A percentile compares a stretch with the other conserved stretches of the same genome.
phyloP scores from a whole-genome alignment of 2,113 vertebrate species.

The Rhinopomastus cyanomelas region DNA sequence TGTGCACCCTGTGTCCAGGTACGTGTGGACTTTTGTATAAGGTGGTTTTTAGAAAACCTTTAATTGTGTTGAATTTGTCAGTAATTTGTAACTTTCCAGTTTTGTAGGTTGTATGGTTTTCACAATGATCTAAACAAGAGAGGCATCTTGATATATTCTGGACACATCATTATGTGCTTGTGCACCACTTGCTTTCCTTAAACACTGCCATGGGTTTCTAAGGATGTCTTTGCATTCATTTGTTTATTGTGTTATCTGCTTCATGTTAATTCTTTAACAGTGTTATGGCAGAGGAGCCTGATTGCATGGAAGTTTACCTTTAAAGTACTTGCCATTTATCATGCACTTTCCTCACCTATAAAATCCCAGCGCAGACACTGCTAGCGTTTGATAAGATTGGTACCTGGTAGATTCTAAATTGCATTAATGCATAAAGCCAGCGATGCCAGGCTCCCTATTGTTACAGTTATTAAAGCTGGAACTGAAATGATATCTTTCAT shows the following conservation, averaged over 20 bases:
- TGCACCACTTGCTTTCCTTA: background rate
- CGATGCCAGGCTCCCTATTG: conserved; percentile 74
- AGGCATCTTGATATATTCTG: background rate
- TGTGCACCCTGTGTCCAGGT: accelerated
- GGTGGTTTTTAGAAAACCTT: background rate
- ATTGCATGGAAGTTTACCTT: conserved; percentile 60
- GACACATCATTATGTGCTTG: accelerated
- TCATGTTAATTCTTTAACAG: conserved; percentile 33
- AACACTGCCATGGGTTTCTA: background rate
- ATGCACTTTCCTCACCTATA: conserved; percentile 57
- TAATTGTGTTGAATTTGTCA: background rate
- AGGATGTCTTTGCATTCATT: background rate
- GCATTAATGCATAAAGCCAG: conserved; percentile 74
- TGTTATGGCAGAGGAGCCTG: conserved; percentile 20
- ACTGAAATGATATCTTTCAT: conserved; percentile 74
- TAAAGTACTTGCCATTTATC: conserved; percentile 51
- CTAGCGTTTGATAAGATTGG: conserved; percentile 68
- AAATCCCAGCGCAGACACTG: conserved; percentile 62
- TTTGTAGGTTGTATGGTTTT: background rate
- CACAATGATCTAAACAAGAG: background rate
- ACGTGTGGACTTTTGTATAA: accelerated
- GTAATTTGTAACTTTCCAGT: background rate
- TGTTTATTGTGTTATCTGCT: background rate
- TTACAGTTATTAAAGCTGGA: conserved; percentile 77
- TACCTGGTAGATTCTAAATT: conserved; percentile 80